Conservation (phyloP, 1,140 invertebrate genomes). For the Cylas formicarius region DNA sequence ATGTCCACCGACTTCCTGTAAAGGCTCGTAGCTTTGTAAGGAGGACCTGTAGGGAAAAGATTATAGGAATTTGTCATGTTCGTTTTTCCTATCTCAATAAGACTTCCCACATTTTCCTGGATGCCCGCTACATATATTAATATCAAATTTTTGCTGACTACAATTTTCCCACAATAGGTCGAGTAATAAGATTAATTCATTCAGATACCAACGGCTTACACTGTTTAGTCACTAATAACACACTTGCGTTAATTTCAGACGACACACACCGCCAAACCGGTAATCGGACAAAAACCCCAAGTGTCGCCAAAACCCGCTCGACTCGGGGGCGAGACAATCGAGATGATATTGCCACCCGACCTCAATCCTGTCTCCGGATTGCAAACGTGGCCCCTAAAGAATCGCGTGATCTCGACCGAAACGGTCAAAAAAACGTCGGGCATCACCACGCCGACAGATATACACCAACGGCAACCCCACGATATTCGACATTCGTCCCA, state of each 20-base stretch:
- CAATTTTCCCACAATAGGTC: too few relatives aligned
- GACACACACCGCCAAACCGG: conserved; percentile 42
- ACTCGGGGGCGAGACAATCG: conserved; percentile 47
- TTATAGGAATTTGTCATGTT: too few relatives aligned
- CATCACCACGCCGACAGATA: conserved; percentile 15
- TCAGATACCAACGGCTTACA: too few relatives aligned
- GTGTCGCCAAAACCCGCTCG: conserved; percentile 45
- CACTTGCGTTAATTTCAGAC: conserved; percentile 24
- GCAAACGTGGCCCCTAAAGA: conserved; percentile 61
- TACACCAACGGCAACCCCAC: background rate
- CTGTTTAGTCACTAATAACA: too few relatives aligned
- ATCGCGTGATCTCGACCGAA: conserved; percentile 45
- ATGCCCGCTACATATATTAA: too few relatives aligned
- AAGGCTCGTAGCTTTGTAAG: too few relatives aligned
- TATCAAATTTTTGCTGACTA: too few relatives aligned
- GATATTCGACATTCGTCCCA: conserved; percentile 14
- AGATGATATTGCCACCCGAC: conserved; percentile 47
- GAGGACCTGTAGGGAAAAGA: too few relatives aligned
- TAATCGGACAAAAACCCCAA: conserved; percentile 54
- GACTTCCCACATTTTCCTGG: too few relatives aligned
- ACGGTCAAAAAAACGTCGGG: conserved; percentile 41
- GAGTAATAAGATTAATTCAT: too few relatives aligned
- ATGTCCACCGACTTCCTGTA: too few relatives aligned
- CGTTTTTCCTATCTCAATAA: too few relatives aligned
- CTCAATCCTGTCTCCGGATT: conserved; percentile 35